A percentile compares a stretch with the other conserved stretches of the same genome.
Evolutionary conservation across 2,888 invertebrate species (phyloP).

Genomic region (Cordylochernes scorpioides): DNA sequence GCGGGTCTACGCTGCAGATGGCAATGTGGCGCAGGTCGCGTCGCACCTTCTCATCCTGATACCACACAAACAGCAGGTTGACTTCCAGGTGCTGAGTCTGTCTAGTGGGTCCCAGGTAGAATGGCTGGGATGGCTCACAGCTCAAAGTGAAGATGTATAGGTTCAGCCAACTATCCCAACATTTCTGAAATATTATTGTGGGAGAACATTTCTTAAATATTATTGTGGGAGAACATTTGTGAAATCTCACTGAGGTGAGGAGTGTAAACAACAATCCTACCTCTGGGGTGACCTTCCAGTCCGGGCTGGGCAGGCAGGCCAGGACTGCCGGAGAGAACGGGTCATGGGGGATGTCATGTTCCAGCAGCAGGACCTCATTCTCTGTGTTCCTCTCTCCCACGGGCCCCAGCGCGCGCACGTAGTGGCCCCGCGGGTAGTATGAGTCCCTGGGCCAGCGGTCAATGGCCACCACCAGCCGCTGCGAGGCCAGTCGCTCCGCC

Average conservation of each 20-base stretch:
- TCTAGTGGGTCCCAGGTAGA: too few species aligned
- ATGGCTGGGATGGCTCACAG: too few species aligned
- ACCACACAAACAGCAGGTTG: neutral
- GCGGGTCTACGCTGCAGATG: slow-evolving; percentile 88
- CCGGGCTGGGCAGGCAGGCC: slow-evolving; percentile 58
- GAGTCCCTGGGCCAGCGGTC: slow-evolving; percentile 88
- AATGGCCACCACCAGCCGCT: slow-evolving; percentile 77
- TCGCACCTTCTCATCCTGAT: slow-evolving; percentile 23
- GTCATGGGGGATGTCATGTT: slow-evolving; percentile 88
- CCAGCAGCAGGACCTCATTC: slow-evolving; percentile 72
- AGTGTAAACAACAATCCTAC: slow-evolving; percentile 25
- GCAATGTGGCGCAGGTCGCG: slow-evolving; percentile 55
- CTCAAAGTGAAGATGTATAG: too few species aligned
- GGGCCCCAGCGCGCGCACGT: slow-evolving; percentile 66
- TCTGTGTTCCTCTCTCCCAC: slow-evolving; percentile 84
- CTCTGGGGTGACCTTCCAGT: slow-evolving; percentile 62
- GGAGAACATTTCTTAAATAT: too few species aligned
- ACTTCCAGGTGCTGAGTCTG: too few species aligned
- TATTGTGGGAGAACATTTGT: too few species aligned
- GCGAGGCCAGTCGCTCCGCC: slow-evolving; percentile 42
- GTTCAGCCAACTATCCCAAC: too few species aligned
- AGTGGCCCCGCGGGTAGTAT: slow-evolving; percentile 75
- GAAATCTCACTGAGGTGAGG: neutral
- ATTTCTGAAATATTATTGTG: too few species aligned
- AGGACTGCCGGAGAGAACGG: slow-evolving; percentile 81